A percentile compares a stretch with the other conserved stretches of the same genome.
Conservation (phyloP, 2,888 invertebrate genomes). For the Ligdia adustata region DNA sequence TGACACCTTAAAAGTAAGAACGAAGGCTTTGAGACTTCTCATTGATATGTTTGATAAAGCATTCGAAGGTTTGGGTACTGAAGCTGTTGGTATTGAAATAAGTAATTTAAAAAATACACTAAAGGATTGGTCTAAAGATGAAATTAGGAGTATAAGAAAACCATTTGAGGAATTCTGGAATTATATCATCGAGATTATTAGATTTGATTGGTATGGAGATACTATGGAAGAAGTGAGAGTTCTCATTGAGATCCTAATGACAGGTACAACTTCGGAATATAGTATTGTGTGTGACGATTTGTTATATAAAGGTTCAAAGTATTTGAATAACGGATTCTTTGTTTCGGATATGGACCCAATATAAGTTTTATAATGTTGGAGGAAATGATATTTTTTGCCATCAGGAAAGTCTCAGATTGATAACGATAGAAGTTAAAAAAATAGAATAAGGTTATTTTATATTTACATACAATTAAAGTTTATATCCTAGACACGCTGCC, state of each 20-base stretch:
- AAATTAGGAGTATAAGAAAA: neutral
- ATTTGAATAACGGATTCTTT: neutral
- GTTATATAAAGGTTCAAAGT: conserved; percentile 7
- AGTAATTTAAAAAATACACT: conserved; percentile 37
- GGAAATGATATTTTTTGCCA: no score
- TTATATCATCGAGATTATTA: conserved; percentile 3
- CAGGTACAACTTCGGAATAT: conserved; percentile 8
- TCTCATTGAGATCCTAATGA: conserved; percentile 10
- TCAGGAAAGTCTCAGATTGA: no score
- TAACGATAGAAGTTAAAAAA: no score
- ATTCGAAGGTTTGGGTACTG: conserved; percentile 37
- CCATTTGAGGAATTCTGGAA: neutral
- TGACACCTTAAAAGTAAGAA: conserved; percentile 25
- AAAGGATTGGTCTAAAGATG: conserved; percentile 34
- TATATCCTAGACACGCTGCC: no score
- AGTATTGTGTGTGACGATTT: conserved; percentile 3
- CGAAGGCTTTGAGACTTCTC: conserved; percentile 46
- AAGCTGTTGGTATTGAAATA: conserved; percentile 40
- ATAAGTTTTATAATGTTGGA: no score
- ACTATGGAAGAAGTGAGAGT: conserved; percentile 14
- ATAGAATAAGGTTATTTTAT: no score
- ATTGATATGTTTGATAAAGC: conserved; percentile 54
- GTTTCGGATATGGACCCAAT: neutral
- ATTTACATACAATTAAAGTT: no score
- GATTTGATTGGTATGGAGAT: conserved; percentile 2